These are phyloP conservation scores for Xiphorhynchus elegans DNA, from an alignment of 2,113 vertebrate species.

Conservation along the genomic window DNA sequence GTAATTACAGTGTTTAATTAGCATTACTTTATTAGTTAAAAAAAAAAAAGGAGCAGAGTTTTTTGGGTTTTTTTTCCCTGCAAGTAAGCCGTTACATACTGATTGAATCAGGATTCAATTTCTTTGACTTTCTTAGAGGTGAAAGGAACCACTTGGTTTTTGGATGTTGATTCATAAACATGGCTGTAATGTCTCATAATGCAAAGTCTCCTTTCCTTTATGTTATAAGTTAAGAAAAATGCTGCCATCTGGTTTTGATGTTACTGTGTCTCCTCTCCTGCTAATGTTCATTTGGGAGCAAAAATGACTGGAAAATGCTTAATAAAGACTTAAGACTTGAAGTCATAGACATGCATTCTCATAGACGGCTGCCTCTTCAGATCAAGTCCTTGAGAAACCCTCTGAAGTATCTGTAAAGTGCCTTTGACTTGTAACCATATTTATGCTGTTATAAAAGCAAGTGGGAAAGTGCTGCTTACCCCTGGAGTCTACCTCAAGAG, in stretches of 20 bases:
- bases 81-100: background rate
- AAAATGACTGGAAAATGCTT: background rate
- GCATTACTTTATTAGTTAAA: background rate
- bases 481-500: background rate
- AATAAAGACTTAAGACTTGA: background rate
- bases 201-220: background rate
- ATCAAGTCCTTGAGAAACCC: background rate
- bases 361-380: background rate
- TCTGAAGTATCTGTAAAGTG: background rate
- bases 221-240: background rate
- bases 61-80: fast-evolving
- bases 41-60: background rate
- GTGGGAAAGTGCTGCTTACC: background rate
- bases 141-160: background rate
- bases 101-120: background rate
- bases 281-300: fast-evolving
- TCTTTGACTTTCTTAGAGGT: background rate
- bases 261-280: background rate
- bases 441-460: background rate
- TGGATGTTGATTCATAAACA: background rate
- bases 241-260: background rate
- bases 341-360: background rate
- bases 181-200: background rate
- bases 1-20: background rate
- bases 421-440: background rate